Percentiles rank a stretch among this genome's conserved stretches.
phyloP scores from a whole-genome alignment of 2,797 vertebrate genomes.

The Coranthus polyacanthus region DNA sequence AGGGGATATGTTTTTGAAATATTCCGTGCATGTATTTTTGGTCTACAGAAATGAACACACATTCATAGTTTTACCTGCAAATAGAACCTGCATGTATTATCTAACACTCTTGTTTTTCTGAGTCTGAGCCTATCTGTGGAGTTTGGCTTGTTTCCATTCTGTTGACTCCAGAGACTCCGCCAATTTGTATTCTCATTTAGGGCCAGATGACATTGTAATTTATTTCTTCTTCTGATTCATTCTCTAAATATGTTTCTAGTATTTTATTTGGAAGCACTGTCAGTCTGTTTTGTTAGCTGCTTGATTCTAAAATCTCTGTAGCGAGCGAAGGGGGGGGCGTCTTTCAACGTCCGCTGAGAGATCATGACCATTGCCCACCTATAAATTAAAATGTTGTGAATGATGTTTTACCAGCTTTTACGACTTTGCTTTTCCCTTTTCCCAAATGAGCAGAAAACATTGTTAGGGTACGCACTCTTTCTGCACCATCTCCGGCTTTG shows the following conservation, averaged over 20 bases:
- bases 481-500: conserved; percentile 32
- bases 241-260: conserved; percentile 37
- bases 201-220: conserved; percentile 20
- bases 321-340: too few relatives aligned
- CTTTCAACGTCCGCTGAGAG: conserved; percentile 10
- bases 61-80: background rate
- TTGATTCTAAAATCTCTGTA: too few relatives aligned
- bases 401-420: conserved; percentile 1
- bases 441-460: conserved; percentile 46
- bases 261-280: conserved; percentile 12
- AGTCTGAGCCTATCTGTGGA: conserved; percentile 14
- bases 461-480: conserved; percentile 22
- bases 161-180: conserved; percentile 18
- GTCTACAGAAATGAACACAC: background rate
- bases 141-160: conserved; percentile 22
- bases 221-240: conserved; percentile 36
- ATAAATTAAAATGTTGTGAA: too few relatives aligned
- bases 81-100: conserved; percentile 1
- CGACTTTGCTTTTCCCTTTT: conserved; percentile 6
- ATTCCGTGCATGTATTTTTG: too few relatives aligned
- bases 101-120: conserved; percentile 3
- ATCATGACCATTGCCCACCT: background rate
- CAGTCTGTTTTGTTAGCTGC: conserved; percentile 23
- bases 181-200: conserved; percentile 39
- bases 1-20: too few relatives aligned